Evolutionary conservation across 2,797 vertebrate genomes (phyloP).

Genomic region (Phrynocephalus forsythii): DNA sequence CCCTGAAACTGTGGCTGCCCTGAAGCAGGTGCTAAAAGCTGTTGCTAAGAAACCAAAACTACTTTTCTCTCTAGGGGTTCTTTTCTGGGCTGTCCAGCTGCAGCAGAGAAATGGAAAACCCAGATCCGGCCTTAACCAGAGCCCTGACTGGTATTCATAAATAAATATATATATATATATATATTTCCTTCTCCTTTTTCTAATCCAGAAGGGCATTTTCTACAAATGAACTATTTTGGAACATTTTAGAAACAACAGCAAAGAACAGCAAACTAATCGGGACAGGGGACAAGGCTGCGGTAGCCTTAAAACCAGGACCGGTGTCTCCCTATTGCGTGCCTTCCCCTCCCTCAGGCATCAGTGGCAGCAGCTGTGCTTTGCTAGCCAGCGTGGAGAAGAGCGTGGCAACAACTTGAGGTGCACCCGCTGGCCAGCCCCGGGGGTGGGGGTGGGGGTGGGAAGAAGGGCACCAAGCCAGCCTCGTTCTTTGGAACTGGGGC

Average conservation of each 20-base stretch:
- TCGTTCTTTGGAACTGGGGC: conserved; percentile 47
- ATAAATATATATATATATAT: no score
- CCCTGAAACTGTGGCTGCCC: conserved; percentile 59
- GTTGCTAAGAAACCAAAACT: conserved; percentile 62
- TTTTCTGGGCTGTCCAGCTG: conserved; percentile 61
- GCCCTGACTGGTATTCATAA: conserved; percentile 62
- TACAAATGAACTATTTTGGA: conserved; percentile 75
- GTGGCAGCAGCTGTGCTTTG: conserved; percentile 43
- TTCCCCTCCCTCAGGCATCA: conserved; percentile 55
- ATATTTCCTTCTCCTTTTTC: conserved; percentile 53
- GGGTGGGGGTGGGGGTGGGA: conserved; percentile 4
- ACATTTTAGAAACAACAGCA: background rate
- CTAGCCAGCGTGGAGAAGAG: conserved; percentile 49
- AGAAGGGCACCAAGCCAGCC: conserved; percentile 25
- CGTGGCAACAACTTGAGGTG: conserved; percentile 51
- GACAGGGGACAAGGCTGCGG: conserved; percentile 55
- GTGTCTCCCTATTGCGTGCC: conserved; percentile 56
- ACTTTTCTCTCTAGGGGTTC: conserved; percentile 42
- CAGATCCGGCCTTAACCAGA: conserved; percentile 74
- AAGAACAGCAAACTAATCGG: conserved; percentile 56
- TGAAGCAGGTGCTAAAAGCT: conserved; percentile 66
- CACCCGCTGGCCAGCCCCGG: conserved; percentile 34
- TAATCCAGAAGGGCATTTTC: conserved; percentile 73
- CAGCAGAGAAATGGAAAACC: conserved; percentile 63
- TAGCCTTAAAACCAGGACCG: conserved; percentile 59